These are phyloP conservation scores for Bucorvus abyssinicus DNA, from an alignment of 2,797 vertebrate genomes.

Conservation along the genomic window DNA sequence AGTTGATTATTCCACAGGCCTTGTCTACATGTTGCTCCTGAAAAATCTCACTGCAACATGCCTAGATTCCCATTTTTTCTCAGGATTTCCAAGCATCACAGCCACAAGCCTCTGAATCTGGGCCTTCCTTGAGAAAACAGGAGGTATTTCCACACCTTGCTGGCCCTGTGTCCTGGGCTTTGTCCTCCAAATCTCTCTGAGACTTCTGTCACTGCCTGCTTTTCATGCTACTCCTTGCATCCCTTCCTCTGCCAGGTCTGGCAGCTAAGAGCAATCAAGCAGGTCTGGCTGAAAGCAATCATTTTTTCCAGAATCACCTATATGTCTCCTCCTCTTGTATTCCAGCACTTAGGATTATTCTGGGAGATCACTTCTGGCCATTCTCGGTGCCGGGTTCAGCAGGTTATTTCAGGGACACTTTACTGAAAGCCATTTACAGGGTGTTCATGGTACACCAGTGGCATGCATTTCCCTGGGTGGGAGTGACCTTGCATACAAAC, in stretches of 20 bases:
- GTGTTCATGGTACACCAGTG: not conserved
- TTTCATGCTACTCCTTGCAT: not conserved
- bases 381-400: not conserved
- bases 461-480: not conserved
- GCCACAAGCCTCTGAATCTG: not conserved
- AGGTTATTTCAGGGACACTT: not conserved
- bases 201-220: not conserved
- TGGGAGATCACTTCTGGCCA: not conserved
- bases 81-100: not conserved
- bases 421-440: not conserved
- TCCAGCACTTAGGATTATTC: not conserved
- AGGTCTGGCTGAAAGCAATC: not conserved
- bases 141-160: not conserved
- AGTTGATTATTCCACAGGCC: not conserved
- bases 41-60: not conserved
- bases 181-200: not conserved
- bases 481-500: not conserved
- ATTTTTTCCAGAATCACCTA: not conserved
- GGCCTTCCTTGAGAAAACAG: not conserved
- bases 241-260: not conserved
- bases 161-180: not conserved
- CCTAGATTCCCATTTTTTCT: not conserved
- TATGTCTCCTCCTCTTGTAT: not conserved
- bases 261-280: not conserved
- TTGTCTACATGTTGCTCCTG: constrained; percentile 14